phyloP scores from a whole-genome alignment of 2,113 vertebrate genomes.

The zebrafish (Danio rerio) region GRCz12tu NC_133180.1:40948501-40949000 shows the following conservation, averaged over 20 bases:
- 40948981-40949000: background rate
- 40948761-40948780: constrained; percentile 89
- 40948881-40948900: constrained; percentile 10
- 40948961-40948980: background rate
- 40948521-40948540: background rate
- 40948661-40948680: constrained; percentile 86
- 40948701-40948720: constrained; percentile 99
- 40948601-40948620: constrained; percentile 24
- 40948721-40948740: constrained; percentile 98
- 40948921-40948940: background rate
- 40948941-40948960: background rate
- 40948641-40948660: constrained; percentile 38
- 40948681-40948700: constrained; percentile 99
- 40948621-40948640: background rate
- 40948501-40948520: background rate
- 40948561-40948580: background rate
- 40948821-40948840: constrained; percentile 31
- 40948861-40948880: background rate
- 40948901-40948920: background rate
- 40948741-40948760: constrained; percentile 99
- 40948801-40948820: constrained; percentile 13
- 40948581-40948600: background rate
- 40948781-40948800: constrained; percentile 74
- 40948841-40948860: constrained; percentile 33
- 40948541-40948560: background rate